Percentiles rank a stretch among this genome's conserved stretches.
Evolutionary conservation across 2,888 invertebrate genomes (phyloP).

Genomic region (Onthophagus sagittarius): DNA sequence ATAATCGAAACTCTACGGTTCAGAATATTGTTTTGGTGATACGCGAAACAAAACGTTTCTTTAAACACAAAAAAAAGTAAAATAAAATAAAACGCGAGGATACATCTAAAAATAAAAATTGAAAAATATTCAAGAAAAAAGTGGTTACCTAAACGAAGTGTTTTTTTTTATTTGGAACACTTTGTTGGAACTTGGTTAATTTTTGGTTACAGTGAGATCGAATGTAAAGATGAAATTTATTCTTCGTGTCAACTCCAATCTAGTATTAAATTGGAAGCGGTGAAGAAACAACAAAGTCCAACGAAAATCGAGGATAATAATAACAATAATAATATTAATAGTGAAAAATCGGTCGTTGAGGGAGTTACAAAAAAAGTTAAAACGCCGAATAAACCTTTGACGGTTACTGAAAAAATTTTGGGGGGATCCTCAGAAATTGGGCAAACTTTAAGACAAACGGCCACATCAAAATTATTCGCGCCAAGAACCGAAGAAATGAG

Average conservation of each 20-base stretch:
- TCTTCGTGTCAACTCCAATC: constrained; percentile 59
- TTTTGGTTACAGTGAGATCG: constrained; percentile 64
- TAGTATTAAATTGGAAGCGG: constrained; percentile 19
- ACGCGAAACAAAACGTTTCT: not conserved
- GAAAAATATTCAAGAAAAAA: not conserved
- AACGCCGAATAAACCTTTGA: constrained; percentile 30
- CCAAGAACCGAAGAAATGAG: constrained; percentile 90
- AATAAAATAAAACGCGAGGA: not conserved
- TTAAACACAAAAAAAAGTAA: no score
- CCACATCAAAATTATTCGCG: constrained; percentile 73
- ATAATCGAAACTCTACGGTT: not conserved
- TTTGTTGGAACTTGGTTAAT: not conserved
- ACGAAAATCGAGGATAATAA: constrained; percentile 12
- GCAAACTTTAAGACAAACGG: constrained; percentile 47
- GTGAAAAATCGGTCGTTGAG: constrained; percentile 14
- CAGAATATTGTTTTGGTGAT: not conserved
- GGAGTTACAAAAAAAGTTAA: constrained; percentile 4
- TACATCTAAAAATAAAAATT: not conserved
- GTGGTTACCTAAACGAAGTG: not conserved
- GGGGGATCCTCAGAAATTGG: constrained; percentile 21
- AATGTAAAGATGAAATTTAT: constrained; percentile 74
- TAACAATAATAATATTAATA: constrained; percentile 18
- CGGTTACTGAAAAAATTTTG: constrained; percentile 47
- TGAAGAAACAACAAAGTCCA: constrained; percentile 11
- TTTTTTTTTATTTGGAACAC: not conserved